These are phyloP conservation scores for Troides aeacus DNA, from an alignment of 2,888 invertebrate species.

Conservation along the genomic window DNA sequence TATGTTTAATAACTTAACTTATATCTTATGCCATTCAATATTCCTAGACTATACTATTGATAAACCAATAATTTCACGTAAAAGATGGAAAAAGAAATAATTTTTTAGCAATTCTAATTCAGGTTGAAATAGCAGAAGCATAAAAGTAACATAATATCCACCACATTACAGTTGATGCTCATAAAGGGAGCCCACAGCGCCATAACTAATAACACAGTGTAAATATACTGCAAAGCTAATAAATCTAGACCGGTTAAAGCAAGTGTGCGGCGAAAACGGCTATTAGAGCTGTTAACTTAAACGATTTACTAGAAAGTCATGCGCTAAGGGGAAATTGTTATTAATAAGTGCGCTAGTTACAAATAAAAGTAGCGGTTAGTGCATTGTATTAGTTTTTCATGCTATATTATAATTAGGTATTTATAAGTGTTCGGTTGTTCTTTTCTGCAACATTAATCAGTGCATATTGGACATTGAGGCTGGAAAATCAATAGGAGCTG, in stretches of 20 bases:
- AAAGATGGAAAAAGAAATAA: neutral
- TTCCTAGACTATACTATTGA: no score
- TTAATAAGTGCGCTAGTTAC: neutral
- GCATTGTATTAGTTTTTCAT: neutral
- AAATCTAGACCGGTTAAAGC: constrained; percentile 18
- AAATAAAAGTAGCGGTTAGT: neutral
- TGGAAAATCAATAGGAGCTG: no score
- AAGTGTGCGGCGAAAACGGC: constrained; percentile 16
- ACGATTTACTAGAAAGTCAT: constrained; percentile 20
- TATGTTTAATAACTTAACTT: no score
- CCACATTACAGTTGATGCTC: constrained; percentile 9
- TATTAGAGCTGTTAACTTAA: constrained; percentile 21
- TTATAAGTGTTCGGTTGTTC: neutral
- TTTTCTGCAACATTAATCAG: no score
- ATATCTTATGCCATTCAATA: no score
- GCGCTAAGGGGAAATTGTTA: constrained; percentile 14
- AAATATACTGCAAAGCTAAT: constrained; percentile 19
- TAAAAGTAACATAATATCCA: neutral
- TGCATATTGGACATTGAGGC: no score
- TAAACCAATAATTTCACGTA: no score
- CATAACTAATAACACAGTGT: constrained; percentile 15
- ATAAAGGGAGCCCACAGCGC: constrained; percentile 7
- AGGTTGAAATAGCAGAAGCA: neutral
- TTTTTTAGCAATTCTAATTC: neutral
- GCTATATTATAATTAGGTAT: neutral